Evolutionary conservation across 2,797 vertebrate genomes (phyloP).

Genomic region (Platyrinchus mystaceus): DNA sequence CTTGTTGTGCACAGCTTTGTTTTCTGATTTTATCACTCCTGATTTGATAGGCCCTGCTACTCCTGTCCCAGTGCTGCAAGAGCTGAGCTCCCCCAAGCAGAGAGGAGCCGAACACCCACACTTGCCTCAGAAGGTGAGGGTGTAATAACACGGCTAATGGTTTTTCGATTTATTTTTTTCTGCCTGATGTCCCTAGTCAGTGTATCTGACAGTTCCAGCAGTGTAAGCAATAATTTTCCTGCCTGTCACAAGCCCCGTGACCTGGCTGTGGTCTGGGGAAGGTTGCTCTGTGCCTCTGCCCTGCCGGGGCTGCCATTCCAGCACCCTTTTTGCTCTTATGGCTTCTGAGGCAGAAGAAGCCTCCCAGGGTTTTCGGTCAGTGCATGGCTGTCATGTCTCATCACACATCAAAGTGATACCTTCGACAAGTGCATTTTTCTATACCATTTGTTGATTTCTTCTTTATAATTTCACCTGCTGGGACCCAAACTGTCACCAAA

Average conservation of each 20-base stretch:
- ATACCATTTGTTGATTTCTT: conserved; percentile 36
- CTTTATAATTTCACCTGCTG: conserved; percentile 12
- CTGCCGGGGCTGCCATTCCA: background rate
- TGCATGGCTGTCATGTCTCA: conserved; percentile 50
- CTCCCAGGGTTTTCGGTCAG: conserved; percentile 34
- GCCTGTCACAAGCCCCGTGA: background rate
- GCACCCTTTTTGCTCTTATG: background rate
- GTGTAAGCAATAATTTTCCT: conserved; percentile 17
- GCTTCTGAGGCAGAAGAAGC: conserved; percentile 33
- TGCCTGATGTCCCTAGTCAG: background rate
- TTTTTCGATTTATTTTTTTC: background rate
- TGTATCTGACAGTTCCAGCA: background rate
- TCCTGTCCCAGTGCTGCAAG: background rate
- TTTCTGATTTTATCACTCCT: background rate
- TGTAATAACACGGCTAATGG: background rate
- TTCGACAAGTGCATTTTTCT: conserved; percentile 9
- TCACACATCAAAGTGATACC: conserved; percentile 15
- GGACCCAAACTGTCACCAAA: background rate
- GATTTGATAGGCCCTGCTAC: background rate
- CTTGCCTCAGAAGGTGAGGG: background rate
- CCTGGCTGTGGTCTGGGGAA: background rate
- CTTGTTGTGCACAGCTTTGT: background rate
- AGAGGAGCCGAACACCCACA: background rate
- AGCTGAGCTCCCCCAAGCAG: background rate
- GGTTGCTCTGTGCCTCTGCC: background rate